Conservation (phyloP, 2,888 invertebrate genomes). For the Glyphotaelius pellucidus region DNA sequence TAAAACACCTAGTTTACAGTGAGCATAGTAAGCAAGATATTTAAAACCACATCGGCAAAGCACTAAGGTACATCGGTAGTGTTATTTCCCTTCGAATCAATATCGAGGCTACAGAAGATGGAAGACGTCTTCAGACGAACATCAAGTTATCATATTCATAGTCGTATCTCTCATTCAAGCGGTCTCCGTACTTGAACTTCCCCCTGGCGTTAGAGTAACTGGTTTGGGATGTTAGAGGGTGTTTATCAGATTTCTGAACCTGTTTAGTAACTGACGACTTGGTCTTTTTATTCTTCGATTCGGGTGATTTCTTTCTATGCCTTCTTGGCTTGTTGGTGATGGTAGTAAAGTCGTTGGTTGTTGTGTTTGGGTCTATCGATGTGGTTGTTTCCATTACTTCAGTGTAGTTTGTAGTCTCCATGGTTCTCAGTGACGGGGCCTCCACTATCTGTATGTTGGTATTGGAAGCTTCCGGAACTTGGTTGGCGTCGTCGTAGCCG, state of each 20-base stretch:
- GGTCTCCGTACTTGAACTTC: slow-evolving; percentile 61
- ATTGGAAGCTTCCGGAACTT: slow-evolving; percentile 72
- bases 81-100: background rate
- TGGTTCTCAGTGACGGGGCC: slow-evolving; percentile 66
- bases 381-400: slow-evolving; percentile 23
- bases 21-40: background rate
- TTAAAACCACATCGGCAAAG: background rate
- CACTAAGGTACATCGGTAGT: slow-evolving; percentile 17
- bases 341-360: background rate
- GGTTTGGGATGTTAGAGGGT: background rate
- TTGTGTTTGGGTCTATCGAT: background rate
- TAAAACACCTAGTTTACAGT: background rate
- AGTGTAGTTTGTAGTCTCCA: slow-evolving; percentile 25
- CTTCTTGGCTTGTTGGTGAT: slow-evolving; percentile 24
- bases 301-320: slow-evolving; percentile 22
- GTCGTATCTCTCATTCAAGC: slow-evolving; percentile 46
- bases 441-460: slow-evolving; percentile 73
- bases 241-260: slow-evolving; percentile 14
- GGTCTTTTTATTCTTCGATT: background rate
- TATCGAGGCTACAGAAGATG: background rate
- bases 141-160: slow-evolving; percentile 52
- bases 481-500: slow-evolving; percentile 71
- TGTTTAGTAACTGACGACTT: background rate
- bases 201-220: slow-evolving; percentile 51
- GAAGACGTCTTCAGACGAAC: slow-evolving; percentile 43